Percentiles rank a stretch among this genome's conserved stretches.
phyloP scores from a whole-genome alignment of 2,888 invertebrate genomes.

The Athetis lepigone region DNA sequence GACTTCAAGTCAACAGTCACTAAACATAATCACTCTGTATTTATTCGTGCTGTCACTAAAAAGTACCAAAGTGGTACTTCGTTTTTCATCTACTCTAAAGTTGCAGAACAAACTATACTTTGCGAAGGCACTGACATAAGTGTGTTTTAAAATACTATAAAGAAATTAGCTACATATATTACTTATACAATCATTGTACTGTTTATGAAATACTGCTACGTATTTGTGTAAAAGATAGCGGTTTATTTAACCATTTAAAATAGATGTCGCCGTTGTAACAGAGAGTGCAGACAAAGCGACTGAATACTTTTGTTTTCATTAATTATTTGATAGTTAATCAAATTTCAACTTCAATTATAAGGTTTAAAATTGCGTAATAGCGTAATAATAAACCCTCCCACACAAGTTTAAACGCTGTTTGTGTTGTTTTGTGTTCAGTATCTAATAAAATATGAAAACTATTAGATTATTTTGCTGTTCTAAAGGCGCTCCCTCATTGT shows the following conservation, averaged over 20 bases:
- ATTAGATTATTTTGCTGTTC: too few species aligned
- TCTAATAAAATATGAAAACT: too few species aligned
- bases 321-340: too few species aligned
- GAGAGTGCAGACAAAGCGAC: too few species aligned
- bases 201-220: conserved; percentile 39
- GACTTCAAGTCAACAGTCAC: conserved; percentile 25
- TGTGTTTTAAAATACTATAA: conserved; percentile 53
- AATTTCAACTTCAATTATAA: too few species aligned
- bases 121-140: conserved; percentile 62
- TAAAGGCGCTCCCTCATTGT: too few species aligned
- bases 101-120: conserved; percentile 44
- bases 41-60: conserved; percentile 33
- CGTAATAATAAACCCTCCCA: too few species aligned
- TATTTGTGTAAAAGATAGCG: conserved; percentile 4
- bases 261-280: conserved; percentile 28
- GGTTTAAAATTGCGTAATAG: too few species aligned
- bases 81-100: conserved; percentile 25
- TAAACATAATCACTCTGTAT: conserved; percentile 20
- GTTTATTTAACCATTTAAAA: neutral
- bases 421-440: too few species aligned
- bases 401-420: too few species aligned
- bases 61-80: conserved; percentile 39
- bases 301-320: too few species aligned
- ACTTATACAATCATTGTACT: conserved; percentile 15
- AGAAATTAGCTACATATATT: conserved; percentile 28